These are phyloP conservation scores for Actinostola sp. DNA, from an alignment of 92 coral and sea anemone genomes.

Conservation along the genomic window DNA sequence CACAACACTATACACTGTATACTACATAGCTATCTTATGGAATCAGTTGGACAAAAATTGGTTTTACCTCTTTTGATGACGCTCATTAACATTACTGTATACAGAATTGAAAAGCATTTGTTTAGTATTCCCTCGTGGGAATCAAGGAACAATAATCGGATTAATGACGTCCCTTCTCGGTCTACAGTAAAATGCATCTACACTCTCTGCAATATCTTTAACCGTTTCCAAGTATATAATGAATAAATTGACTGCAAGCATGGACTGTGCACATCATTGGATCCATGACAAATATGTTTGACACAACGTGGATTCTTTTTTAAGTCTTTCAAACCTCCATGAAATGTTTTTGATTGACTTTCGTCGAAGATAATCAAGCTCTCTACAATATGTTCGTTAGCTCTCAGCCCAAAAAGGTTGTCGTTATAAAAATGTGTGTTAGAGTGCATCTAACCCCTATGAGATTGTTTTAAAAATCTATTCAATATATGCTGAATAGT, in stretches of 20 bases:
- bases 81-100: too few relatives aligned
- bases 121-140: too few relatives aligned
- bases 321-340: background rate
- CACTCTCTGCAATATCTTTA: background rate
- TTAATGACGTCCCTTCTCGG: conserved; percentile 17
- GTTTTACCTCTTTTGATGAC: too few relatives aligned
- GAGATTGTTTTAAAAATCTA: too few relatives aligned
- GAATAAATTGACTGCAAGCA: conserved; percentile 21
- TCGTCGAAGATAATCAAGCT: background rate
- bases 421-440: background rate
- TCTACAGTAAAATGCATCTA: conserved; percentile 24
- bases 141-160: too few relatives aligned
- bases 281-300: background rate
- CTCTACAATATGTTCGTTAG: background rate
- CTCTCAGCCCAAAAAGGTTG: background rate
- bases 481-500: too few relatives aligned
- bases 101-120: too few relatives aligned
- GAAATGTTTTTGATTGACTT: background rate
- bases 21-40: too few relatives aligned
- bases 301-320: background rate
- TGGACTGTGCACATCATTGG: conserved; percentile 2
- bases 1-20: too few relatives aligned
- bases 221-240: conserved; percentile 1
- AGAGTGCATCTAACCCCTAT: too few relatives aligned
- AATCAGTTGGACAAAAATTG: too few relatives aligned